Conservation (phyloP, 1,140 invertebrate genomes). For the Heterodera schachtii region DNA sequence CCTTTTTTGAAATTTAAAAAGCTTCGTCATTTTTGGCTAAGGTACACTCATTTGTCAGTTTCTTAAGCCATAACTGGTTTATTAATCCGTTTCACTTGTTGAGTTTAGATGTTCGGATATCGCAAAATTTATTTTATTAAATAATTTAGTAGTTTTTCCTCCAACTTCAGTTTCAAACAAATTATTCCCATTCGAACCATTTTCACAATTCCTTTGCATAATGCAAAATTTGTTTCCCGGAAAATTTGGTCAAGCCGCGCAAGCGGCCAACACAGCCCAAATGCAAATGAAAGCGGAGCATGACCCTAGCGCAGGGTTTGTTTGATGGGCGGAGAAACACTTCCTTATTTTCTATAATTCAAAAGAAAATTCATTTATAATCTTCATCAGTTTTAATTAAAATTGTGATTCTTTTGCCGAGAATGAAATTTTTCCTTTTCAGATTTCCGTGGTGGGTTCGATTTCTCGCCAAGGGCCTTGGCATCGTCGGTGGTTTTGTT, state of each 20-base stretch:
- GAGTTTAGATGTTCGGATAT: not conserved
- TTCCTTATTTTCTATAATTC: not conserved
- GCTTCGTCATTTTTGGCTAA: no score
- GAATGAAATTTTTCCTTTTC: not conserved
- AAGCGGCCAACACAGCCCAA: slow-evolving; percentile 38
- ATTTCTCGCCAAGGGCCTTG: slow-evolving; percentile 79
- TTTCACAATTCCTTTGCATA: not conserved
- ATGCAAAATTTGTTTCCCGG: slow-evolving; percentile 31
- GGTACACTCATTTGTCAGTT: no score
- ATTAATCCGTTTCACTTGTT: no score
- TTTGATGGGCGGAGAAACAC: not conserved
- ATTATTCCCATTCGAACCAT: not conserved
- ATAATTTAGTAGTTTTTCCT: not conserved
- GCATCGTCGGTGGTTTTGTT: slow-evolving; percentile 82
- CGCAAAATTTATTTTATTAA: not conserved
- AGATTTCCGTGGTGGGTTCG: slow-evolving; percentile 80
- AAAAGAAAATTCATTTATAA: no score
- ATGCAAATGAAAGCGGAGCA: slow-evolving; percentile 65
- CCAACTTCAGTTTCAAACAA: not conserved
- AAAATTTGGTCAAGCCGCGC: slow-evolving; percentile 30
- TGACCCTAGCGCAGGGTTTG: slow-evolving; percentile 67
- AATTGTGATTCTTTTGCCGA: no score
- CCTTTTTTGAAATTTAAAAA: no score
- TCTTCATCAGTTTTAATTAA: not conserved
- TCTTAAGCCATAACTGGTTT: no score